Conservation (phyloP, 2,113 vertebrate genomes). For the Egretta garzetta region DNA sequence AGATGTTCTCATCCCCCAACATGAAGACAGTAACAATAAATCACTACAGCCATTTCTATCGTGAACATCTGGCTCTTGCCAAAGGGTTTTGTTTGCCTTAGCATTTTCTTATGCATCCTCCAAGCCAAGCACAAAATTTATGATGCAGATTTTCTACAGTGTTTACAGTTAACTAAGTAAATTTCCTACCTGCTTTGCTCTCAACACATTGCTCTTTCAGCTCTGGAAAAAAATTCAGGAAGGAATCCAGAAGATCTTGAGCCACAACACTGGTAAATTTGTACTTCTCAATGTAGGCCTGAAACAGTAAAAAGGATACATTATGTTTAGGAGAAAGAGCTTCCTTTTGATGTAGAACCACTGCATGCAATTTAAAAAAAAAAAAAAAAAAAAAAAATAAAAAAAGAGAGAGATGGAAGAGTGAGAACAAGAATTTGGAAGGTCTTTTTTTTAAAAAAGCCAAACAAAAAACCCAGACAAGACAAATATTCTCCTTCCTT, state of each 20-base stretch:
- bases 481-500: neutral
- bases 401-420: neutral
- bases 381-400: neutral
- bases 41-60: neutral
- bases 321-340: neutral
- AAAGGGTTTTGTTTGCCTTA: neutral
- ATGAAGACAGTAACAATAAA: neutral
- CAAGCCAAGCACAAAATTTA: neutral
- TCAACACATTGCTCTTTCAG: slow-evolving; percentile 86
- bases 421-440: neutral
- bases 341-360: neutral
- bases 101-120: neutral
- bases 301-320: neutral
- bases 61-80: neutral
- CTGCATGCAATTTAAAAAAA: no score
- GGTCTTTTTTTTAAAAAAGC: neutral
- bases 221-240: slow-evolving; percentile 90
- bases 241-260: slow-evolving; percentile 92
- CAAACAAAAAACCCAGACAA: neutral
- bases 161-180: neutral
- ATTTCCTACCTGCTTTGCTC: slow-evolving; percentile 83
- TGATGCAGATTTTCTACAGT: neutral
- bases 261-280: slow-evolving; percentile 92
- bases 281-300: slow-evolving; percentile 95
- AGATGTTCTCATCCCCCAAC: neutral